Evolutionary conservation across 2,888 invertebrate species (phyloP).

Genomic region (Dinocampus coccinellae): DNA sequence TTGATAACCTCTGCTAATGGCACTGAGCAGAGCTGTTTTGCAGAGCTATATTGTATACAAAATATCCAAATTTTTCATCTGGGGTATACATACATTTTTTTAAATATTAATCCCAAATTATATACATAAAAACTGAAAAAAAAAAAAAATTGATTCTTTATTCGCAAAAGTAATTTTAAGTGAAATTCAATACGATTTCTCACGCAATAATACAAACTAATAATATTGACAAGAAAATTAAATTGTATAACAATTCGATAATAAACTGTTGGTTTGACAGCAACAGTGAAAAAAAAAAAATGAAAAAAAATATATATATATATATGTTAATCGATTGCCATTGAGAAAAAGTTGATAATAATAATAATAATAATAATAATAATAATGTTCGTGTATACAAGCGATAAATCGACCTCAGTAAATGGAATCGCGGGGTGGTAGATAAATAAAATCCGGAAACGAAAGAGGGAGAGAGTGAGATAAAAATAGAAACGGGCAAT

Average conservation of each 20-base stretch:
- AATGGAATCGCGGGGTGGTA: constrained; percentile 36
- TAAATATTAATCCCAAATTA: too few species aligned
- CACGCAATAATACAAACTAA: too few species aligned
- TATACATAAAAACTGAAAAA: too few species aligned
- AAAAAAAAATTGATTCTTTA: too few species aligned
- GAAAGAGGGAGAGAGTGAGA: constrained; percentile 5
- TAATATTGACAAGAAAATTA: too few species aligned
- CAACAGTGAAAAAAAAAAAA: not conserved
- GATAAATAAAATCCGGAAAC: constrained; percentile 27
- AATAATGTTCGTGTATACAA: constrained; percentile 33
- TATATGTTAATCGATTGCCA: not conserved
- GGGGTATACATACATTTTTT: too few species aligned
- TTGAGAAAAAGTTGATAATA: not conserved
- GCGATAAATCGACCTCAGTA: constrained; percentile 42
- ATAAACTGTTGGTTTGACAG: not conserved
- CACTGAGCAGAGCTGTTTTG: too few species aligned
- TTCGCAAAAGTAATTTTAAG: too few species aligned
- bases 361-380: not conserved
- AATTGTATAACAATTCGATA: not conserved
- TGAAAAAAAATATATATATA: not conserved
- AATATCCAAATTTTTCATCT: too few species aligned
- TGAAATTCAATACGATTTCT: too few species aligned
- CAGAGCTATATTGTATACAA: too few species aligned
- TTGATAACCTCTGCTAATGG: too few species aligned
- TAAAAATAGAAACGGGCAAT: not conserved